Conservation (phyloP, 2,113 vertebrate genomes). For the Eulemur macaco region DNA sequence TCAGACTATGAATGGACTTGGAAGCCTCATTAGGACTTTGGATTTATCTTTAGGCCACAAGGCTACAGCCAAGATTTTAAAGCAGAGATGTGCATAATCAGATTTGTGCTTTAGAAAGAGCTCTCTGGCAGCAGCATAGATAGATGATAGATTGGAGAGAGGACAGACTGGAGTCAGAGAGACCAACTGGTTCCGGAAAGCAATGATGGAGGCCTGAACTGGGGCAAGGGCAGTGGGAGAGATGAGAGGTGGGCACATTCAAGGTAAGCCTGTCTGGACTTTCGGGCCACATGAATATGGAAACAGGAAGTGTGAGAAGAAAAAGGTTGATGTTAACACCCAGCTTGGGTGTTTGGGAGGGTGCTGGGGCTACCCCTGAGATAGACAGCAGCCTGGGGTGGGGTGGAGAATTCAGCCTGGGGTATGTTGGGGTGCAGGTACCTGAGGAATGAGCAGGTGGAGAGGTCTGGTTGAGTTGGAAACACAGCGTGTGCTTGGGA, state of each 20-base stretch:
- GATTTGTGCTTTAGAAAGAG: slow-evolving; percentile 76
- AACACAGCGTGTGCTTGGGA: background rate
- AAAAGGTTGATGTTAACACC: background rate
- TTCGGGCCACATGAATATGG: background rate
- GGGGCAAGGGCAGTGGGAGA: background rate
- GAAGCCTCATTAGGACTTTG: slow-evolving; percentile 57
- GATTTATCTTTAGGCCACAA: slow-evolving; percentile 64
- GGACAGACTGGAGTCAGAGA: slow-evolving; percentile 75
- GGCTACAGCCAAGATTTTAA: slow-evolving; percentile 68
- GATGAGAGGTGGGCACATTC: background rate
- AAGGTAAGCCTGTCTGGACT: background rate
- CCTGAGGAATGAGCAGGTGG: background rate
- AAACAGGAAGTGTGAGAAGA: background rate
- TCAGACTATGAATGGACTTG: slow-evolving; percentile 53
- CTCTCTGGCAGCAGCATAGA: slow-evolving; percentile 67
- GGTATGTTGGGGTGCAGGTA: background rate
- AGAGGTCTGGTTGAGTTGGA: background rate
- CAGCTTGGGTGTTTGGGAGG: background rate
- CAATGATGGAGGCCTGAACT: background rate
- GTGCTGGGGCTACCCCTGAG: background rate
- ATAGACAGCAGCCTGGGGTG: background rate
- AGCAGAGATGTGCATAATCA: slow-evolving; percentile 73
- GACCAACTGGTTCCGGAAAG: slow-evolving; percentile 69
- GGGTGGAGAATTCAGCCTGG: background rate
- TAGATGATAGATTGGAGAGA: slow-evolving; percentile 70